phyloP scores from a whole-genome alignment of 1,140 invertebrate species.

The Drosophila littoralis region DNA sequence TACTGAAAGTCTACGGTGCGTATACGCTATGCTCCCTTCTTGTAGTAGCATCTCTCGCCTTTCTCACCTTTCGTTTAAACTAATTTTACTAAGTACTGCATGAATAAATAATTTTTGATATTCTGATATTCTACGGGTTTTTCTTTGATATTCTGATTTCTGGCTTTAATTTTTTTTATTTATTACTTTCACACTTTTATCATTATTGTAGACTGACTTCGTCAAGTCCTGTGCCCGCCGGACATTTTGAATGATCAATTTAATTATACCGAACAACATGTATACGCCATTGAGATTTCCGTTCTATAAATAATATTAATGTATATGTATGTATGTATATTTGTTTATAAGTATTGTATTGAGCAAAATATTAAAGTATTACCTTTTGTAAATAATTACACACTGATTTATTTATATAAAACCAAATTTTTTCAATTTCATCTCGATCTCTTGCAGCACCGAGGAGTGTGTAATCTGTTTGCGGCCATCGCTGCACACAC shows the following conservation, averaged over 20 bases:
- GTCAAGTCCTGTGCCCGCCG: slow-evolving; percentile 75
- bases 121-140: slow-evolving; percentile 12
- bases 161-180: slow-evolving; percentile 29
- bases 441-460: slow-evolving; percentile 65
- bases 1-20: slow-evolving; percentile 93
- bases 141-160: slow-evolving; percentile 22
- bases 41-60: slow-evolving; percentile 30
- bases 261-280: slow-evolving; percentile 32
- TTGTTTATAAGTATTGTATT: slow-evolving; percentile 54
- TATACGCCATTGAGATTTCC: slow-evolving; percentile 58
- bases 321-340: slow-evolving; percentile 23
- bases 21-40: slow-evolving; percentile 56
- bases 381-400: slow-evolving; percentile 47
- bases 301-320: slow-evolving; percentile 15
- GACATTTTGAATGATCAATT: slow-evolving; percentile 72
- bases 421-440: neutral
- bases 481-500: slow-evolving; percentile 59
- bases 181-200: slow-evolving; percentile 35
- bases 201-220: slow-evolving; percentile 75
- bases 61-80: slow-evolving; percentile 16
- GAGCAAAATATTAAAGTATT: slow-evolving; percentile 67
- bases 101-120: slow-evolving; percentile 12
- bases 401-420: neutral
- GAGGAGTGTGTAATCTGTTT: slow-evolving; percentile 79
- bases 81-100: slow-evolving; percentile 38